Evolutionary conservation across 2,113 vertebrate genomes (phyloP).

Genomic region (Rhipidura dahli): DNA sequence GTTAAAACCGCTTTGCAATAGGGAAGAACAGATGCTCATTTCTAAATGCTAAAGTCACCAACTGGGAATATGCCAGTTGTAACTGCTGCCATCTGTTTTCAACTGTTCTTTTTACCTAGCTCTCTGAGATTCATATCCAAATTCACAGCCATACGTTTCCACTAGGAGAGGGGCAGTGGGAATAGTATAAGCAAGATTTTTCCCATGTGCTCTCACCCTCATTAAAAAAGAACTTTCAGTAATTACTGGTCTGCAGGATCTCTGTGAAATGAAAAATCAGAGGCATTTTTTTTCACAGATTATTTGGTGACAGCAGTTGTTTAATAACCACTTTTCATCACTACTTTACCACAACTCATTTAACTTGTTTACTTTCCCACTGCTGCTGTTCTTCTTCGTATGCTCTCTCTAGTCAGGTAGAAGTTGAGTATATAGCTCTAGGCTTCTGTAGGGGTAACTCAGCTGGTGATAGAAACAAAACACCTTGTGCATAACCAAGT

Average conservation of each 20-base stretch:
- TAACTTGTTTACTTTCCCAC: conserved; percentile 22
- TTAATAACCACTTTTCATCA: conserved; percentile 55
- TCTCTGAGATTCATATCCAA: conserved; percentile 66
- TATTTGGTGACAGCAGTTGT: conserved; percentile 27
- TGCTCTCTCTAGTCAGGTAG: neutral
- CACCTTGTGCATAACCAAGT: neutral
- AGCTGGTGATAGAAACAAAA: neutral
- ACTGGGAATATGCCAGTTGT: conserved; percentile 79
- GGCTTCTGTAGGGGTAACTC: neutral
- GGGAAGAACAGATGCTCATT: conserved; percentile 80
- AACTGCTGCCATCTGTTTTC: conserved; percentile 81
- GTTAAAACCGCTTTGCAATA: conserved; percentile 70
- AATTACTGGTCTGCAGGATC: neutral
- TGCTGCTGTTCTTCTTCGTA: conserved; percentile 31
- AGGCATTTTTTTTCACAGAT: neutral
- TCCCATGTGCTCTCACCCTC: conserved; percentile 46
- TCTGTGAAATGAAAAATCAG: conserved; percentile 42
- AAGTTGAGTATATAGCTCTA: neutral
- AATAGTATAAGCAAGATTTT: conserved; percentile 43
- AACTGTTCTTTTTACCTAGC: conserved; percentile 80
- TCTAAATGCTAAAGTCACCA: conserved; percentile 80
- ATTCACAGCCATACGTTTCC: conserved; percentile 45
- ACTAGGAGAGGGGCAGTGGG: neutral
- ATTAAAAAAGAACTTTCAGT: neutral
- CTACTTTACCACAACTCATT: neutral